phyloP scores from a whole-genome alignment of 2,888 invertebrate species.

The Resseliella maxima region DNA sequence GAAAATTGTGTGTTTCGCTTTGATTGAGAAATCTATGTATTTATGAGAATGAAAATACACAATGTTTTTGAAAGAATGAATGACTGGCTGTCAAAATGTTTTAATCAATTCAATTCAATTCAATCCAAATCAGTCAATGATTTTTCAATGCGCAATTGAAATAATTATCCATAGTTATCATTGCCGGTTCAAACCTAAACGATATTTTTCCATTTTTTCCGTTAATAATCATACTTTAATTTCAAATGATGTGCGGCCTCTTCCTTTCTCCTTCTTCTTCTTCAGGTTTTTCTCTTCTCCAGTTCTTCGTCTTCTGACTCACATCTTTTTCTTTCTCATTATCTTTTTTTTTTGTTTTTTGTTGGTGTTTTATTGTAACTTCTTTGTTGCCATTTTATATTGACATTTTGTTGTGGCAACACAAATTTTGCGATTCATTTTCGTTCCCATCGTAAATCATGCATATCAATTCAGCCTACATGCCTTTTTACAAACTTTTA shows the following conservation, averaged over 20 bases:
- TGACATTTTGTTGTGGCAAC: background rate
- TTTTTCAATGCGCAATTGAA: background rate
- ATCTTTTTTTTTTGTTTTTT: background rate
- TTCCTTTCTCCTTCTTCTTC: no score
- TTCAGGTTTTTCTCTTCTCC: background rate
- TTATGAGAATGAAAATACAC: no score
- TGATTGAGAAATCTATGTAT: no score
- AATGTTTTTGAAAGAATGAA: no score
- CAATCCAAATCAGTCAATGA: background rate
- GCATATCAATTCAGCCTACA: constrained; percentile 37
- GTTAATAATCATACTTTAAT: background rate
- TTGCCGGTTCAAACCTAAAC: background rate
- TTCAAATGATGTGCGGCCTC: background rate
- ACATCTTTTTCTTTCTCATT: background rate
- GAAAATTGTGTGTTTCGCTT: no score
- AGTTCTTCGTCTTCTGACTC: background rate
- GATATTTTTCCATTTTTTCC: background rate
- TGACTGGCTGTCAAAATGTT: background rate
- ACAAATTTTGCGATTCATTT: background rate
- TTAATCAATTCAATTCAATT: background rate
- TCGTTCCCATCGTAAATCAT: constrained; percentile 47
- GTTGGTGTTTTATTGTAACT: background rate
- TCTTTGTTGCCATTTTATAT: background rate
- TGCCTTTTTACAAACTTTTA: no score
- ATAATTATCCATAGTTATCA: background rate